Percentiles rank a stretch among this genome's conserved stretches.
phyloP scores from a whole-genome alignment of 64 coral and sea anemone species.

The Pocillopora damicornis region DNA sequence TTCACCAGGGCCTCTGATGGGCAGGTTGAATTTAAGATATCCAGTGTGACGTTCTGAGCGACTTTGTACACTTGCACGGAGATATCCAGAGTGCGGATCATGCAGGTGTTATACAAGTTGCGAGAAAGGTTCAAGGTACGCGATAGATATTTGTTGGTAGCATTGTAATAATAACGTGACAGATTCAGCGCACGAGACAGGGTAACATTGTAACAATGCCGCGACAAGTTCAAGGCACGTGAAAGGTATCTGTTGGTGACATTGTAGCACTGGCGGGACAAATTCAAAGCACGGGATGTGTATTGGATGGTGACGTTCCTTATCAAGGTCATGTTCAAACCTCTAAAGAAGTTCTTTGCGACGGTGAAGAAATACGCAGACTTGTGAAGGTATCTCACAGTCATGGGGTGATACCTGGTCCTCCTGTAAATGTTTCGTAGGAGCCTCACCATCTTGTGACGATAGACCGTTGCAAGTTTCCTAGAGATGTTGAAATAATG shows the following conservation, averaged over 20 bases:
- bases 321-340: conserved; percentile 51
- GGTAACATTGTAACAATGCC: neutral
- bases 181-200: neutral
- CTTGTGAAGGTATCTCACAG: conserved; percentile 23
- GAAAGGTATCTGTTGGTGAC: neutral
- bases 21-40: conserved; percentile 68
- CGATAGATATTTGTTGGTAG: conserved; percentile 29
- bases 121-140: conserved; percentile 46
- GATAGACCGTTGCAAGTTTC: conserved; percentile 11
- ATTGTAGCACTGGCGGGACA: conserved; percentile 17
- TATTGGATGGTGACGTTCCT: conserved; percentile 46
- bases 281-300: neutral
- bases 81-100: conserved; percentile 40
- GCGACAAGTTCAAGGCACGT: neutral
- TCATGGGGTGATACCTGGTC: conserved; percentile 46
- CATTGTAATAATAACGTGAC: conserved; percentile 25
- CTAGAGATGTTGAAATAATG: conserved; percentile 64
- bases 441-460: conserved; percentile 3
- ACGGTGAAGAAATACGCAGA: conserved; percentile 61
- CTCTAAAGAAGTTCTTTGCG: conserved; percentile 42
- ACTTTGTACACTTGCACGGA: conserved; percentile 36
- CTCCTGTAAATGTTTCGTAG: conserved; percentile 43
- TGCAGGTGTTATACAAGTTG: conserved; percentile 16
- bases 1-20: conserved; percentile 44
- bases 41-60: conserved; percentile 48